Percentiles rank a stretch among this genome's conserved stretches.
Evolutionary conservation across 2,797 vertebrate genomes (phyloP).

Genomic region (Balearica regulorum): DNA sequence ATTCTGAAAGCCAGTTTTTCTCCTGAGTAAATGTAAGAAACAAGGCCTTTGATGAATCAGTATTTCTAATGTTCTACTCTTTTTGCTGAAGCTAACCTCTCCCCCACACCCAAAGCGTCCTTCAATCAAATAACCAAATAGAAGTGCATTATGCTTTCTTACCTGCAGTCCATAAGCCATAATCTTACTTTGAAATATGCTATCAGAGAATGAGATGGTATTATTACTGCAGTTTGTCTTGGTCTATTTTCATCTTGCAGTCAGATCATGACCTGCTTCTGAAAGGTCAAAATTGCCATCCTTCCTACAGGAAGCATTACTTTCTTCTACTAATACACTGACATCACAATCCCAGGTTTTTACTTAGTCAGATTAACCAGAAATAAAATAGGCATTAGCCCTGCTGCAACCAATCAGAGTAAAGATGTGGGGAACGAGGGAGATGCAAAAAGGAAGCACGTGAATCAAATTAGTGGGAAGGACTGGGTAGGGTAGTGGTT

Average conservation of each 20-base stretch:
- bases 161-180: slow-evolving; percentile 46
- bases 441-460: not conserved
- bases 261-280: not conserved
- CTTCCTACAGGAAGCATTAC: not conserved
- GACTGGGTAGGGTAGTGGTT: not conserved
- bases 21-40: not conserved
- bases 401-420: not conserved
- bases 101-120: not conserved
- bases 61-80: not conserved
- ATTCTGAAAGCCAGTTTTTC: not conserved
- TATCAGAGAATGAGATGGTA: not conserved
- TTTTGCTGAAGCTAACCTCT: not conserved
- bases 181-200: not conserved
- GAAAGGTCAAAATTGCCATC: not conserved
- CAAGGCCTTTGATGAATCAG: not conserved
- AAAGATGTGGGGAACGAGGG: not conserved
- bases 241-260: not conserved
- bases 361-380: slow-evolving; percentile 36
- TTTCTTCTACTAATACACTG: not conserved
- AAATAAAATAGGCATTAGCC: slow-evolving; percentile 5
- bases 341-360: slow-evolving; percentile 34
- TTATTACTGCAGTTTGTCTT: not conserved
- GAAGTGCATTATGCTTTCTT: not conserved
- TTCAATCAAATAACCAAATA: not conserved
- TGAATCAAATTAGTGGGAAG: not conserved